Conservation (phyloP, 2,797 vertebrate species). For the Helarctos malayanus region DNA sequence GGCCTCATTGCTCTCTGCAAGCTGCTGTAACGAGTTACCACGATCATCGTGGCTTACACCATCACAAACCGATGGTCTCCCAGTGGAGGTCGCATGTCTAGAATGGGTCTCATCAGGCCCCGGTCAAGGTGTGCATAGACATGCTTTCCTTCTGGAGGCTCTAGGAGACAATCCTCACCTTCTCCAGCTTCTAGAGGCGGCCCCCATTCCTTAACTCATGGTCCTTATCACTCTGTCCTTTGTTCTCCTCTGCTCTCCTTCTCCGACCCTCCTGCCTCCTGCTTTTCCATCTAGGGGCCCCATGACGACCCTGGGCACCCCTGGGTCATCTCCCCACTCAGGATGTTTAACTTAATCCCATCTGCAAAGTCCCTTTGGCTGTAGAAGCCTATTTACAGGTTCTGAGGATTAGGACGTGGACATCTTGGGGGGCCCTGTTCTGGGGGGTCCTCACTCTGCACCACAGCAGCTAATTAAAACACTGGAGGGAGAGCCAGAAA, state of each 20-base stretch:
- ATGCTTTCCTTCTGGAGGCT: not conserved
- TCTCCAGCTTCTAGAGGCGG: not conserved
- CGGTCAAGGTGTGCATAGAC: not conserved
- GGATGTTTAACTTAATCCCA: not conserved
- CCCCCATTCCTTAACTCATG: not conserved
- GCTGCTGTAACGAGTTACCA: not conserved
- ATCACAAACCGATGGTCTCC: no score
- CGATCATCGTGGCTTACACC: not conserved
- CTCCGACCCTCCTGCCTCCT: not conserved
- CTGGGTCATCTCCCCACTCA: not conserved
- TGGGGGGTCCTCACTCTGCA: not conserved
- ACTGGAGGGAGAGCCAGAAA: not conserved
- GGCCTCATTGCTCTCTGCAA: accelerated
- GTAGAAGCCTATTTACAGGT: no score
- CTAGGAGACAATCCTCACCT: not conserved
- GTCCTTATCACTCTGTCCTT: not conserved
- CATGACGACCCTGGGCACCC: not conserved
- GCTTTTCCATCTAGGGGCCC: no score
- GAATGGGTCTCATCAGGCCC: not conserved
- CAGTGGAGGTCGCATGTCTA: not conserved
- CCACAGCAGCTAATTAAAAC: not conserved
- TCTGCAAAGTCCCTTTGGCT: not conserved
- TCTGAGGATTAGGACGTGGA: not conserved
- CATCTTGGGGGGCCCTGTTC: not conserved
- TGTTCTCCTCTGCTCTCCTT: no score